Percentiles rank a stretch among this genome's conserved stretches.
These are phyloP conservation scores for Eristalis intricaria DNA, from an alignment of 2,888 invertebrate genomes.

Conservation along the genomic window DNA sequence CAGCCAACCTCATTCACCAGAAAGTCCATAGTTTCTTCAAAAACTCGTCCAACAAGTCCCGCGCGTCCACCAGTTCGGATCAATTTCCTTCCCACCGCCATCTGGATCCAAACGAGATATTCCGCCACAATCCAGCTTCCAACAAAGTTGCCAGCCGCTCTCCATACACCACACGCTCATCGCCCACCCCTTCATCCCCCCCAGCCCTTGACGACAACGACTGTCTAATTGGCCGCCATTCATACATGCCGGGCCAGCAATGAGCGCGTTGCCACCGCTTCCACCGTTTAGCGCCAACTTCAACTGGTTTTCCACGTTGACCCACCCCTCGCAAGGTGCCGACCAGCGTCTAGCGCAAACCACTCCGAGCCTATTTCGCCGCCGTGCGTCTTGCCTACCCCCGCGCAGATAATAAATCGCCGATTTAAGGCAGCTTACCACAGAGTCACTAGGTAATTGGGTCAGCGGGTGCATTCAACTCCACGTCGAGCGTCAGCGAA, in stretches of 20 bases:
- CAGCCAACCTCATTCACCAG: too few species aligned
- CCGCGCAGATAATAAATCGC: constrained; percentile 62
- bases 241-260: neutral
- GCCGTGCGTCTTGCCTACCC: constrained; percentile 4
- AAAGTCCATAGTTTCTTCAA: too few species aligned
- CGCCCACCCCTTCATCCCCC: neutral
- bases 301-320: constrained; percentile 38
- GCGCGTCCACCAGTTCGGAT: too few species aligned
- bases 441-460: constrained; percentile 69
- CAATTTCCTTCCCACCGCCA: neutral
- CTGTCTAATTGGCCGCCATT: constrained; percentile 24
- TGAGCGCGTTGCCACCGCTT: neutral
- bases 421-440: constrained; percentile 61
- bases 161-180: neutral
- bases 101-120: neutral
- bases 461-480: constrained; percentile 68
- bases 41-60: too few species aligned
- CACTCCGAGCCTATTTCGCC: constrained; percentile 41
- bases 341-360: constrained; percentile 38
- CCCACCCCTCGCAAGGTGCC: constrained; percentile 13
- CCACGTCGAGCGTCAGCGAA: constrained; percentile 9
- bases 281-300: constrained; percentile 16
- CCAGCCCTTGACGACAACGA: neutral
- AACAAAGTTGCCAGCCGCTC: neutral
- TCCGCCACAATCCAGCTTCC: neutral